phyloP scores from a whole-genome alignment of 2,797 vertebrate genomes.

The Pseudomugil gertrudae region DNA sequence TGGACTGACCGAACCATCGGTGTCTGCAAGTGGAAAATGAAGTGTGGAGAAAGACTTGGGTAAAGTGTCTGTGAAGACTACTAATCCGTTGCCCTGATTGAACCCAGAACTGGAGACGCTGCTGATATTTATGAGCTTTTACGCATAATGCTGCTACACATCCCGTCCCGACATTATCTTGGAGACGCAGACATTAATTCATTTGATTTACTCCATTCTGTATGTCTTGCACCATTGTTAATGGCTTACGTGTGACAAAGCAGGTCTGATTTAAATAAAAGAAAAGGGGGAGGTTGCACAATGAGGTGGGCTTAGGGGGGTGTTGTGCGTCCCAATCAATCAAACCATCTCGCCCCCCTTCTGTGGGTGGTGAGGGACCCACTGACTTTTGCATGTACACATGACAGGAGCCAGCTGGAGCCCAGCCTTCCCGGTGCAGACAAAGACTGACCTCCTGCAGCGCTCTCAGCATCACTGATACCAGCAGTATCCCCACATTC shows the following conservation, averaged over 20 bases:
- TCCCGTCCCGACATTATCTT: background rate
- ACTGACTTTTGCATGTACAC: constrained; percentile 72
- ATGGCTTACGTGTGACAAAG: constrained; percentile 27
- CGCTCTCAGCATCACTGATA: constrained; percentile 60
- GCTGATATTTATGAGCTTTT: constrained; percentile 14
- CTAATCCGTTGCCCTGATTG: constrained; percentile 52
- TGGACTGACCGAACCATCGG: constrained; percentile 38
- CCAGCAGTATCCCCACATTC: constrained; percentile 49
- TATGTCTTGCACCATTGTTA: constrained; percentile 25
- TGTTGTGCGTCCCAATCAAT: constrained; percentile 70
- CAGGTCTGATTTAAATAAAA: constrained; percentile 26
- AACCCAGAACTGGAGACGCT: constrained; percentile 30
- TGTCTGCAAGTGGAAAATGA: constrained; percentile 32
- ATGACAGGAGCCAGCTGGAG: constrained; percentile 74
- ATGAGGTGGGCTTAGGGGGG: background rate
- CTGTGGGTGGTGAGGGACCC: constrained; percentile 68
- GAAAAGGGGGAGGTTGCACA: constrained; percentile 5
- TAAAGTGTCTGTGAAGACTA: constrained; percentile 43
- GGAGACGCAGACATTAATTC: background rate
- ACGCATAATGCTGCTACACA: background rate
- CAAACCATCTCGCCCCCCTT: constrained; percentile 57
- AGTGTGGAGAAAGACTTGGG: constrained; percentile 42
- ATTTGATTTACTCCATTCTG: background rate
- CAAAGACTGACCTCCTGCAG: constrained; percentile 67
- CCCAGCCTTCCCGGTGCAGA: constrained; percentile 65